phyloP scores from a whole-genome alignment of 2,113 vertebrate species.

The Chlorocebus sabaeus region DNA sequence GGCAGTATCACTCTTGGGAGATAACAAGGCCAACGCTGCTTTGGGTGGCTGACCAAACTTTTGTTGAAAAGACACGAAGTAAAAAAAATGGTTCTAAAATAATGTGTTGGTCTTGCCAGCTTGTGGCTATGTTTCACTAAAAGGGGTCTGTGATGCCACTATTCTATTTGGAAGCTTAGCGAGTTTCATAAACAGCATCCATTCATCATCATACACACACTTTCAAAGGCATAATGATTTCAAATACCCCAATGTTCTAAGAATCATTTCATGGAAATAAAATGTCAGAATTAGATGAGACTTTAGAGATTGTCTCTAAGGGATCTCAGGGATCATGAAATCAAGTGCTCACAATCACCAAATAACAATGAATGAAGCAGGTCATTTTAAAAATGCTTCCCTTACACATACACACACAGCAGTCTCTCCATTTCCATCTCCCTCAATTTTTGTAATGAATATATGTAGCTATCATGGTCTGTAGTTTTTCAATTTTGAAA shows the following conservation, averaged over 20 bases:
- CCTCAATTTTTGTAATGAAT: not conserved
- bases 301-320: not conserved
- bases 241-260: not conserved
- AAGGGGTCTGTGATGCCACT: not conserved
- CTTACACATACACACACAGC: not conserved
- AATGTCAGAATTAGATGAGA: not conserved
- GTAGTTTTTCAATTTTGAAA: conserved; percentile 17
- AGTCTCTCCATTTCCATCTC: no score
- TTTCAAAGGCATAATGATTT: not conserved
- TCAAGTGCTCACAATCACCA: not conserved
- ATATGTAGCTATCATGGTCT: not conserved
- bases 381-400: not conserved
- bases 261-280: not conserved
- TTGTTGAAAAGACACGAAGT: not conserved
- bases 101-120: not conserved
- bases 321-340: not conserved
- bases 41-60: not conserved
- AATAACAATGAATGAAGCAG: not conserved
- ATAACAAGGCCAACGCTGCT: not conserved
- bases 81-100: not conserved
- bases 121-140: not conserved
- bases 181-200: not conserved
- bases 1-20: not conserved
- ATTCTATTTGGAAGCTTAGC: not conserved
- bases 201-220: not conserved